Evolutionary conservation across 2,888 invertebrate species (phyloP), one percentile per base, ranked within the genome.

Genomic region (Stenodema calcarata): DNA sequence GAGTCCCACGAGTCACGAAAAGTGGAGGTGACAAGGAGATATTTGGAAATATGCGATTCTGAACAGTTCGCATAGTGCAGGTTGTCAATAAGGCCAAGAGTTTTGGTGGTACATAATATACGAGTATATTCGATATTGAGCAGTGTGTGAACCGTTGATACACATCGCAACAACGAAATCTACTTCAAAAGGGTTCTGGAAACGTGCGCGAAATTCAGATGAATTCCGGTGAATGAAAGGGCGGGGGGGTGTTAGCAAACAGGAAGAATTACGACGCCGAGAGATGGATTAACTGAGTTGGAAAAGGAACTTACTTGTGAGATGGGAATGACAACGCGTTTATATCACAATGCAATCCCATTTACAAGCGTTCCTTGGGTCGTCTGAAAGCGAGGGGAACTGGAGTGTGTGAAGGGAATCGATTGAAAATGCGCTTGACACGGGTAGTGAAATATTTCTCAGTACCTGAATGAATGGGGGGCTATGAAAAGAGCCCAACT

Each of bases 271-370:
- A 23, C 62, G 62, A 62, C 9, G 23, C 23, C 1, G 62, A 62
- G n/a, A 62, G 62, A 62, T 62, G 23, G 62, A 62, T 62, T 62
- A 62, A 62, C 62, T 62, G 62, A 23, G 62, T 23, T 62, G 62
- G 23, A 62, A 62, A 62, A 62, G 62, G 62, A 62, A 62, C 62
- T 62, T 62, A 23, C 62, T 23, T 9, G 23, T 62, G 23, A 62
- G 62, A 62, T 62, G 4, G 62, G 62, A 62, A 62, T 62, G 62
- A 62, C 62, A 62, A 23, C 62, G 62, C 62, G 62, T 62, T 62
- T 62, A 62, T 62, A 62, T 62, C 62, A 62, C 62, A 62, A 62
- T 62, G 62, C 62, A 62, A 62, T 62, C 62, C 62, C 62, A 62
- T 62, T 62, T 62, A 62, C 62, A 62, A 62, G 62, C 62, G 62